Conservation (phyloP, 1,140 invertebrate species). For the Nephila pilipes region DNA sequence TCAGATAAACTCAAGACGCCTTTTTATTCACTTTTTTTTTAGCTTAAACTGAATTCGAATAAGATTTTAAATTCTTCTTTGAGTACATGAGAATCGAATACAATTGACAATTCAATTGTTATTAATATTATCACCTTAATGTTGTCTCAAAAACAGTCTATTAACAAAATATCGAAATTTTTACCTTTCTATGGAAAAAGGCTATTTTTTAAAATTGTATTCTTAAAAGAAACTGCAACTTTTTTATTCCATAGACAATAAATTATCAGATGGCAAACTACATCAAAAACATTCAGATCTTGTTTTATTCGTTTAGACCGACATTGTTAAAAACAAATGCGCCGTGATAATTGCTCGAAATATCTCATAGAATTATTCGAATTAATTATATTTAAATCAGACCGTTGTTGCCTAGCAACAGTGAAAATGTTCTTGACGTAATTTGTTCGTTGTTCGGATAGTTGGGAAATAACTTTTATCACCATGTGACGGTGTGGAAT, state of each 20-base stretch:
- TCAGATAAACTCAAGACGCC: no score
- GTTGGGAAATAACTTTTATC: not conserved
- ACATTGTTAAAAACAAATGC: not conserved
- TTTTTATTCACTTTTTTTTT: no score
- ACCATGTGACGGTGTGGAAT: not conserved
- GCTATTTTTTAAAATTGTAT: no score
- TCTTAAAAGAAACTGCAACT: no score
- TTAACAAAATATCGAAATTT: no score
- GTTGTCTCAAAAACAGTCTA: no score
- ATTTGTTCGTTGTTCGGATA: not conserved
- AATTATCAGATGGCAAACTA: not conserved
- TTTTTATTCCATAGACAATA: not conserved
- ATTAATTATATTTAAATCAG: not conserved
- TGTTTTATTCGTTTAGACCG: not conserved
- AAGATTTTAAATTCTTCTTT: no score
- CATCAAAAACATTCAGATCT: not conserved
- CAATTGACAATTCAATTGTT: no score
- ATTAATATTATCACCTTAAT: no score
- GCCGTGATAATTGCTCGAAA: not conserved
- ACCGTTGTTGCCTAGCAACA: not conserved
- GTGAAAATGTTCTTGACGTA: not conserved
- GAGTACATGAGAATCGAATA: no score
- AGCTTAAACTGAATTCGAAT: no score
- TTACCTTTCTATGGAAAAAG: no score
- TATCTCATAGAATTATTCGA: not conserved